Percentiles rank a stretch among this genome's conserved stretches.
phyloP scores from a whole-genome alignment of 53 echinoderm and acorn worm genomes.

The Astropecten irregularis region DNA sequence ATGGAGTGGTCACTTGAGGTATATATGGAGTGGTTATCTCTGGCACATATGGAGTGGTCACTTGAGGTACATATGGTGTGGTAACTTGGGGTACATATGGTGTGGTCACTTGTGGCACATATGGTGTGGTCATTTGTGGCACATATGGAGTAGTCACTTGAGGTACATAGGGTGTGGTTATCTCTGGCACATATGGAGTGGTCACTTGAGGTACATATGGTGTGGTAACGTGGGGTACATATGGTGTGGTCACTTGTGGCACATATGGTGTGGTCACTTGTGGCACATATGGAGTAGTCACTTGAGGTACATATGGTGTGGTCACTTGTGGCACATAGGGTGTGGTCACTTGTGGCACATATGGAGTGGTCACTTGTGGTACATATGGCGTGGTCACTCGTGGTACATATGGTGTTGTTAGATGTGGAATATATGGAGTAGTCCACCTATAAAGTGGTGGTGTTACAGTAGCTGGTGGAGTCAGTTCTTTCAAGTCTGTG shows the following conservation, averaged over 20 bases:
- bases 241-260: conserved; percentile 6
- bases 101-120: conserved; percentile 15
- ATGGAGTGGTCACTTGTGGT: neutral
- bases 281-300: neutral
- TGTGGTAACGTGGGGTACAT: conserved; percentile 11
- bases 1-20: neutral
- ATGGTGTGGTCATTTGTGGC: conserved; percentile 3
- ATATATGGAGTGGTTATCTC: conserved; percentile 2
- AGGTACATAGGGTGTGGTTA: neutral
- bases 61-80: neutral
- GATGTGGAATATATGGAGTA: neutral
- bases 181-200: neutral
- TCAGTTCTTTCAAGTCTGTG: neutral
- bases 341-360: conserved; percentile 1
- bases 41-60: neutral
- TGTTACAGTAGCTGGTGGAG: neutral
- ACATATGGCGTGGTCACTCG: conserved; percentile 16
- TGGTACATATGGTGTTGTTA: conserved; percentile 18
- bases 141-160: neutral
- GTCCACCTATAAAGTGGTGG: neutral
- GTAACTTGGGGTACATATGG: neutral
- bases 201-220: neutral
- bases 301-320: neutral
- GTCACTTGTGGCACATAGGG: neutral
- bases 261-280: neutral